phyloP scores from a whole-genome alignment of 2,888 invertebrate species.

The Mesorhabditis belari region DNA sequence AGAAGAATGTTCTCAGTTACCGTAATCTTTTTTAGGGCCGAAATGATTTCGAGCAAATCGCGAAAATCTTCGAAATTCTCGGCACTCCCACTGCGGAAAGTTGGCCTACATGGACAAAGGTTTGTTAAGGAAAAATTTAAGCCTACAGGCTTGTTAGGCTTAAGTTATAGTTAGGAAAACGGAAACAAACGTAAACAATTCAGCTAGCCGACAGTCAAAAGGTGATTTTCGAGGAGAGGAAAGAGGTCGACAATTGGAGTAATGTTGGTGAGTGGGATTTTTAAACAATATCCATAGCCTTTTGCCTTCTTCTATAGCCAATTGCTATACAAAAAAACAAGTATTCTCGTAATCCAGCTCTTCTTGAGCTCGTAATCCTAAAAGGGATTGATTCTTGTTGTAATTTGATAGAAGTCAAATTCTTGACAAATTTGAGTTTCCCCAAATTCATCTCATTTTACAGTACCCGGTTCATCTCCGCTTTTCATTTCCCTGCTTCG shows the following conservation, averaged over 20 bases:
- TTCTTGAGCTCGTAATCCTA: too few species aligned
- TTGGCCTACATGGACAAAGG: constrained; percentile 43
- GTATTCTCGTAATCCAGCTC: too few species aligned
- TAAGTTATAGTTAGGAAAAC: neutral
- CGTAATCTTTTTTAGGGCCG: constrained; percentile 30
- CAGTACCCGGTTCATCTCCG: neutral
- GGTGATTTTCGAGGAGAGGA: constrained; percentile 16
- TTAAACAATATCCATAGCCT: too few species aligned
- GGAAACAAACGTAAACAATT: neutral
- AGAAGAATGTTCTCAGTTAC: neutral
- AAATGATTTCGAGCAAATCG: constrained; percentile 47
- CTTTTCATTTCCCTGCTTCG: neutral
- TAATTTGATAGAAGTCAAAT: too few species aligned
- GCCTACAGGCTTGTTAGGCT: neutral
- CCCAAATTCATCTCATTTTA: too few species aligned
- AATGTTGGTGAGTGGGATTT: constrained; percentile 19
- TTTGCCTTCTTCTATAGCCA: too few species aligned
- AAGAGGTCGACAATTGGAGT: constrained; percentile 17
- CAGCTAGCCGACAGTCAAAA: constrained; percentile 23
- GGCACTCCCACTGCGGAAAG: constrained; percentile 38
- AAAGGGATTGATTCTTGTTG: too few species aligned
- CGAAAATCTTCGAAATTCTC: constrained; percentile 32
- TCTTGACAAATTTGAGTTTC: too few species aligned
- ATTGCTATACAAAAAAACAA: too few species aligned
- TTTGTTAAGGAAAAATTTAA: constrained; percentile 5